Percentiles rank a stretch among this genome's conserved stretches.
Evolutionary conservation across 2,113 vertebrate genomes (phyloP).

Genomic region (Tetrao urogallus): DNA sequence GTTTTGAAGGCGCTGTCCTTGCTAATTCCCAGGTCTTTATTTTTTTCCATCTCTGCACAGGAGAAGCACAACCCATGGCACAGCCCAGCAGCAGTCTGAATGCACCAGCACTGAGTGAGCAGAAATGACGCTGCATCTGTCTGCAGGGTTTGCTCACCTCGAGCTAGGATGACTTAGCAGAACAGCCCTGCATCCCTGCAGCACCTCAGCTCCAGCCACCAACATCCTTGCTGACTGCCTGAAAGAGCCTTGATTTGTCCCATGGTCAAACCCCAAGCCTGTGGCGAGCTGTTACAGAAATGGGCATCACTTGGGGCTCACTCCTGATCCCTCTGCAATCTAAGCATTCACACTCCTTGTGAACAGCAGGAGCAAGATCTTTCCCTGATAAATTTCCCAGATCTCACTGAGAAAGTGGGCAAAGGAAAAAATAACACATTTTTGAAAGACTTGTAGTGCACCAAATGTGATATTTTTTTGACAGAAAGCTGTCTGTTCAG

Average conservation of each 20-base stretch:
- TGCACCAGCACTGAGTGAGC: not conserved
- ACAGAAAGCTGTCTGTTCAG: not conserved
- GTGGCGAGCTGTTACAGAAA: not conserved
- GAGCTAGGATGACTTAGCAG: constrained; percentile 59
- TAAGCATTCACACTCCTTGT: not conserved
- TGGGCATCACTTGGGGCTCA: not conserved
- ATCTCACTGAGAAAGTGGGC: not conserved
- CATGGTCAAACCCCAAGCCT: not conserved
- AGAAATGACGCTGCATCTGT: not conserved
- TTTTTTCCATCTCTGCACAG: not conserved
- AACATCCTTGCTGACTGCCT: not conserved
- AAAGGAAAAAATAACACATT: not conserved
- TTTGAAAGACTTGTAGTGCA: not conserved
- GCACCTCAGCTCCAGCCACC: not conserved
- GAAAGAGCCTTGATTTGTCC: not conserved
- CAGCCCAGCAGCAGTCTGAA: not conserved
- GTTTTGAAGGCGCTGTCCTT: not conserved
- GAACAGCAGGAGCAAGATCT: not conserved
- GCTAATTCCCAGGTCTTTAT: not conserved
- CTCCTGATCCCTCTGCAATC: not conserved
- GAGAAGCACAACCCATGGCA: not conserved
- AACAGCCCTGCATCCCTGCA: not conserved
- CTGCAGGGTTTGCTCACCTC: not conserved
- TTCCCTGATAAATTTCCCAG: not conserved
- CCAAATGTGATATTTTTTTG: not conserved